A percentile compares a stretch with the other conserved stretches of the same genome.
phyloP scores from a whole-genome alignment of 1,140 invertebrate genomes.

The Drosophila albomicans region DNA sequence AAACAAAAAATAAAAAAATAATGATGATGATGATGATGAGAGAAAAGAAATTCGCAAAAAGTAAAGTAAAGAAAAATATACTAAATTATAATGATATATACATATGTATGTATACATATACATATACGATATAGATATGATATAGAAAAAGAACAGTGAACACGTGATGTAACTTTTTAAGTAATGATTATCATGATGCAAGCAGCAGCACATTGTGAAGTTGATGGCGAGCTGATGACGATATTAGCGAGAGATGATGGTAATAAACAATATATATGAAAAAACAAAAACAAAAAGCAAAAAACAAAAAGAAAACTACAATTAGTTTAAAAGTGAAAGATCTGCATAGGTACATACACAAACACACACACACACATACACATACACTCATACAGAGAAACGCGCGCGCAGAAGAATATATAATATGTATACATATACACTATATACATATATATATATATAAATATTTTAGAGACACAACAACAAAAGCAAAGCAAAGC shows the following conservation, averaged over 20 bases:
- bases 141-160: conserved; percentile 80
- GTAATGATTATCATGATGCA: conserved; percentile 55
- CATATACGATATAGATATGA: conserved; percentile 67
- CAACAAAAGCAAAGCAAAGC: conserved; percentile 36
- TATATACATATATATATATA: conserved; percentile 13
- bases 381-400: conserved; percentile 13
- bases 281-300: not conserved
- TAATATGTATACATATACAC: conserved; percentile 4
- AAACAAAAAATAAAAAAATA: conserved; percentile 46
- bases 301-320: conserved; percentile 31
- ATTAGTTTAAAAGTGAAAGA: conserved; percentile 61
- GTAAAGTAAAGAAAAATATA: conserved; percentile 60
- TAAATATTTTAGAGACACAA: not conserved
- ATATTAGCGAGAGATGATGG: conserved; percentile 58
- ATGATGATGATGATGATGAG: not conserved
- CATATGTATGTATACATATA: conserved; percentile 31
- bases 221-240: conserved; percentile 11
- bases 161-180: conserved; percentile 83
- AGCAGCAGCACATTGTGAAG: conserved; percentile 13
- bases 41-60: conserved; percentile 49
- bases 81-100: conserved; percentile 63
- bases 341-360: conserved; percentile 11
- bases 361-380: conserved; percentile 22
- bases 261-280: conserved; percentile 48
- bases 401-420: not conserved